Percentiles rank a stretch among this genome's conserved stretches.
These are phyloP conservation scores for Coecobrya sp. DNA, from an alignment of 2,888 invertebrate species.

Conservation along the genomic window DNA sequence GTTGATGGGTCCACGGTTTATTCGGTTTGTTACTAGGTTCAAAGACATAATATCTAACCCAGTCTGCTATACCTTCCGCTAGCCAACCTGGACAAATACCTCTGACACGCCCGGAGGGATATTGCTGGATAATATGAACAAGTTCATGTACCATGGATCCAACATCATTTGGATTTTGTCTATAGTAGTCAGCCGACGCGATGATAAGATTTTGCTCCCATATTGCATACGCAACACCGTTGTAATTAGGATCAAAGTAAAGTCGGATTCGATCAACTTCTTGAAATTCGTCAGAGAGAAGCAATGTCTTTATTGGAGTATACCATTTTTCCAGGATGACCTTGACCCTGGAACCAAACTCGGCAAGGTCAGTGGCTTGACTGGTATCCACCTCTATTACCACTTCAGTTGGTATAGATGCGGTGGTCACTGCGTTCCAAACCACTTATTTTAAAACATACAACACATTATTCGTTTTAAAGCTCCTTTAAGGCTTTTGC, in stretches of 20 bases:
- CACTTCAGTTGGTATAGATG: not conserved
- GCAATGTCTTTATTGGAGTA: not conserved
- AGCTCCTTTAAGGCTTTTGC: too few species aligned
- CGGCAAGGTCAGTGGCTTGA: not conserved
- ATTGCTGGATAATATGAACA: conserved; percentile 11
- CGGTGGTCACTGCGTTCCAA: not conserved
- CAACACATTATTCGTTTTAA: not conserved
- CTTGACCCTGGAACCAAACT: not conserved
- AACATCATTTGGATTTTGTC: conserved; percentile 5
- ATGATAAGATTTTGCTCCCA: not conserved
- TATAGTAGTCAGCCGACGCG: not conserved
- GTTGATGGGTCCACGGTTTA: not conserved
- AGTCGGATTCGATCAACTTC: not conserved
- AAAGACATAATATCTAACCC: conserved; percentile 2
- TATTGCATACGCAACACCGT: not conserved
- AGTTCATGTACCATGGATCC: conserved; percentile 25
- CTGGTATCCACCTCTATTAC: not conserved
- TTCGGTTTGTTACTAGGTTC: not conserved
- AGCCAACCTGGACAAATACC: conserved; percentile 14
- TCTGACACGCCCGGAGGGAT: not conserved
- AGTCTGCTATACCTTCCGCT: conserved; percentile 11
- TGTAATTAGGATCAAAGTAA: not conserved
- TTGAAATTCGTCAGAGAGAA: not conserved
- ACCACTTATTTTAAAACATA: not conserved
- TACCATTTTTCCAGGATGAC: not conserved